Evolutionary conservation across 2,113 vertebrate species (phyloP).

Genomic region (Vanacampus margaritifer): DNA sequence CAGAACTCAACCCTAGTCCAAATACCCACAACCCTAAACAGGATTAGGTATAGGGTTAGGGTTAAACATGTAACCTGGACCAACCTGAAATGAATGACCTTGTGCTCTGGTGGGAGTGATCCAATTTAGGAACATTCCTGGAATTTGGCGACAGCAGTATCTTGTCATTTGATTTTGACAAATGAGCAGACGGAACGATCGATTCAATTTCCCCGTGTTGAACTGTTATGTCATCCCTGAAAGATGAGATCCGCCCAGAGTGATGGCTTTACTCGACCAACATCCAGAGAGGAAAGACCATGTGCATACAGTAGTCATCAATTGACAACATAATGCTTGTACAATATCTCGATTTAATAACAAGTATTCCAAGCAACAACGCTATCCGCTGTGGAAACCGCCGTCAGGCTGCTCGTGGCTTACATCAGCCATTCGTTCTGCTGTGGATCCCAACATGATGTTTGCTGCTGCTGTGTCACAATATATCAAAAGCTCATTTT

Average conservation of each 20-base stretch:
- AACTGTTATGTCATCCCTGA: constrained; percentile 1
- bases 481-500: neutral
- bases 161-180: neutral
- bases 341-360: neutral
- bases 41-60: neutral
- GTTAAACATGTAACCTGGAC: neutral
- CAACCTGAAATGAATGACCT: neutral
- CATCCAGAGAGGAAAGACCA: neutral
- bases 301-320: neutral
- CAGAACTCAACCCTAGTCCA: neutral
- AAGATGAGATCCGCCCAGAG: neutral
- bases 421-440: neutral
- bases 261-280: neutral
- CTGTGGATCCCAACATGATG: neutral
- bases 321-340: neutral
- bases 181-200: neutral
- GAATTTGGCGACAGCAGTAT: neutral
- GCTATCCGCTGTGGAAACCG: neutral
- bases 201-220: neutral
- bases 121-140: neutral
- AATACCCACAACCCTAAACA: neutral
- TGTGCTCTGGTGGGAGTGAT: neutral
- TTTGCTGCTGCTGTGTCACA: constrained; percentile 6
- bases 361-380: neutral
- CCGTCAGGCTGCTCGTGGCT: neutral